Conservation (phyloP, 1,140 invertebrate species). For the Bacillus rossius region DNA sequence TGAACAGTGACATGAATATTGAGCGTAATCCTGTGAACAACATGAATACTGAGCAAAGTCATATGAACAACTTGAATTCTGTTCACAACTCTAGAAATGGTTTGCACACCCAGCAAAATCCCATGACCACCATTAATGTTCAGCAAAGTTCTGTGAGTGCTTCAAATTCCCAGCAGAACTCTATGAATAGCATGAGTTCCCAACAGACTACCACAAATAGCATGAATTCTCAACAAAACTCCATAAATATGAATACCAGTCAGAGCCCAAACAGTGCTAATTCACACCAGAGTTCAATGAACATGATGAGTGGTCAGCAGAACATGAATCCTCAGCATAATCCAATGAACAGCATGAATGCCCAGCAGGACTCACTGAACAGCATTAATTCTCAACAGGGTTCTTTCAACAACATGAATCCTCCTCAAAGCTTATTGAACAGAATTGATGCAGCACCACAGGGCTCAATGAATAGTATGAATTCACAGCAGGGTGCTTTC, state of each 20-base stretch:
- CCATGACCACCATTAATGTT: no score
- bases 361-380: background rate
- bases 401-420: background rate
- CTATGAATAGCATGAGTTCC: background rate
- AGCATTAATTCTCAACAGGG: background rate
- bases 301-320: no score
- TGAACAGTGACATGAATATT: background rate
- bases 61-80: no score
- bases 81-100: no score
- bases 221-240: no score
- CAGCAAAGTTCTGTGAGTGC: no score
- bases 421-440: background rate
- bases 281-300: background rate
- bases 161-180: background rate
- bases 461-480: no score
- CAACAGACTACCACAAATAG: no score
- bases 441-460: no score
- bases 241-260: background rate
- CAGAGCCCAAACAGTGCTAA: background rate
- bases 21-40: no score
- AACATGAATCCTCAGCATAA: background rate
- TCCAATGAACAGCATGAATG: background rate
- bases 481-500: no score
- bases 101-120: no score
- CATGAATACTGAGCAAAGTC: background rate